Evolutionary conservation across 2,797 vertebrate genomes (phyloP).

Genomic region (Acipenser ruthenus): DNA sequence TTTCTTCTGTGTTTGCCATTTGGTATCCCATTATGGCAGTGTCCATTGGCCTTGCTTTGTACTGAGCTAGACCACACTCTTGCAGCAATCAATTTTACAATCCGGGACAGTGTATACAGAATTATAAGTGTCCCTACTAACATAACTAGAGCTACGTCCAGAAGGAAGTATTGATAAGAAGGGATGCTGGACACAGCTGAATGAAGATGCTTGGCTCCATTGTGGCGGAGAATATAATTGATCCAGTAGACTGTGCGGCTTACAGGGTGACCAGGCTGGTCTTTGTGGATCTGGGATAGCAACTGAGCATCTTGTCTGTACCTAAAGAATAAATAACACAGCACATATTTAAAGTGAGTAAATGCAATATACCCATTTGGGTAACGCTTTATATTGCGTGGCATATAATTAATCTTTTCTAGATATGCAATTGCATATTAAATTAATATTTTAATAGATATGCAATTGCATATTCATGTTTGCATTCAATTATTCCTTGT

Average conservation of each 20-base stretch:
- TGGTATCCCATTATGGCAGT: slow-evolving; percentile 81
- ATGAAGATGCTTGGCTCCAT: slow-evolving; percentile 83
- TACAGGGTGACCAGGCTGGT: slow-evolving; percentile 90
- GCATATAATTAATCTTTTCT: not conserved
- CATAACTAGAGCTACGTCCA: slow-evolving; percentile 74
- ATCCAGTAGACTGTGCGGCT: slow-evolving; percentile 93
- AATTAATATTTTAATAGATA: not conserved
- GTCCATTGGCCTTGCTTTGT: slow-evolving; percentile 72
- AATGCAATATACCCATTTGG: too few relatives aligned
- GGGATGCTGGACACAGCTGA: slow-evolving; percentile 81
- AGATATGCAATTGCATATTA: not conserved
- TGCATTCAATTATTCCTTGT: too few relatives aligned
- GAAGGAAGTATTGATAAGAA: slow-evolving; percentile 85
- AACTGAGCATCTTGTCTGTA: slow-evolving; percentile 76
- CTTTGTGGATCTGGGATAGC: slow-evolving; percentile 91
- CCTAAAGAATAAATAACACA: slow-evolving; percentile 42
- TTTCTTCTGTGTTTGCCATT: slow-evolving; percentile 91
- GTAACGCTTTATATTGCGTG: not conserved
- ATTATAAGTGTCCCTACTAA: slow-evolving; percentile 52
- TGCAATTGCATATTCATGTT: too few relatives aligned
- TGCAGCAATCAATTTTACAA: slow-evolving; percentile 56
- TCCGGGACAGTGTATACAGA: slow-evolving; percentile 53
- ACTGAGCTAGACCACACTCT: slow-evolving; percentile 46
- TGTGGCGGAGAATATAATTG: slow-evolving; percentile 85
- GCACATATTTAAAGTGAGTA: slow-evolving; percentile 5